These are phyloP conservation scores for Anthonomus grandis DNA, from an alignment of 1,140 invertebrate species.

Conservation along the genomic window DNA sequence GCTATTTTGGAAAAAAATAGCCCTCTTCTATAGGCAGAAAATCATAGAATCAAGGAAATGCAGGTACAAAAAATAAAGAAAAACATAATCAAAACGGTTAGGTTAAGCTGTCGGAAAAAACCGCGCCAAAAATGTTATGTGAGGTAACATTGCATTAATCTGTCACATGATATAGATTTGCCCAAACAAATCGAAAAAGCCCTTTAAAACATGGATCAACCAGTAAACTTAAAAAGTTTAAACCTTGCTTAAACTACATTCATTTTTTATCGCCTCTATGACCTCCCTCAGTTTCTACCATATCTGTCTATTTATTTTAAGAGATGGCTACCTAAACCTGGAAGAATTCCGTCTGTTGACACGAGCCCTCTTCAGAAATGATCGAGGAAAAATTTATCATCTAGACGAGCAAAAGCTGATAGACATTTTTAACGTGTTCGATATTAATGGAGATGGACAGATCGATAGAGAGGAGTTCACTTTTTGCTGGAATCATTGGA, in stretches of 20 bases:
- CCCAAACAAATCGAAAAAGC: not conserved
- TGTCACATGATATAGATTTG: too few relatives aligned
- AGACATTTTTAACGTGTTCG: slow-evolving; percentile 77
- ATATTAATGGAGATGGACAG: slow-evolving; percentile 71
- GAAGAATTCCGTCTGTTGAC: slow-evolving; percentile 78
- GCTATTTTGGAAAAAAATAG: too few relatives aligned
- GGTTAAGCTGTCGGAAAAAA: too few relatives aligned
- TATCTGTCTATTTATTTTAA: slow-evolving; percentile 42
- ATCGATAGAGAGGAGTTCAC: slow-evolving; percentile 81
- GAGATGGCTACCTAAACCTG: slow-evolving; percentile 74
- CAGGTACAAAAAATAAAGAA: too few relatives aligned
- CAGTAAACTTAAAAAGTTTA: too few relatives aligned
- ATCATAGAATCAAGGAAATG: too few relatives aligned
- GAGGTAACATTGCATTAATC: too few relatives aligned
- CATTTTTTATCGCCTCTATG: not conserved
- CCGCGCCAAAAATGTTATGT: too few relatives aligned
- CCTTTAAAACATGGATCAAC: not conserved
- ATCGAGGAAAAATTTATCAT: slow-evolving; percentile 80
- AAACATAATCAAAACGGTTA: too few relatives aligned
- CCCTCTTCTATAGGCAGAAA: too few relatives aligned
- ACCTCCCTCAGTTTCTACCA: not conserved
- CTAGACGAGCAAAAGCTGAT: slow-evolving; percentile 67
- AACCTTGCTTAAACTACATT: too few relatives aligned
- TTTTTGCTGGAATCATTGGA: slow-evolving; percentile 81
- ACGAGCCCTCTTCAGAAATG: slow-evolving; percentile 81